Evolutionary conservation across 2,113 vertebrate genomes (phyloP), one percentile per base, ranked within the genome.

Genomic region (Hippocampus comes): DNA sequence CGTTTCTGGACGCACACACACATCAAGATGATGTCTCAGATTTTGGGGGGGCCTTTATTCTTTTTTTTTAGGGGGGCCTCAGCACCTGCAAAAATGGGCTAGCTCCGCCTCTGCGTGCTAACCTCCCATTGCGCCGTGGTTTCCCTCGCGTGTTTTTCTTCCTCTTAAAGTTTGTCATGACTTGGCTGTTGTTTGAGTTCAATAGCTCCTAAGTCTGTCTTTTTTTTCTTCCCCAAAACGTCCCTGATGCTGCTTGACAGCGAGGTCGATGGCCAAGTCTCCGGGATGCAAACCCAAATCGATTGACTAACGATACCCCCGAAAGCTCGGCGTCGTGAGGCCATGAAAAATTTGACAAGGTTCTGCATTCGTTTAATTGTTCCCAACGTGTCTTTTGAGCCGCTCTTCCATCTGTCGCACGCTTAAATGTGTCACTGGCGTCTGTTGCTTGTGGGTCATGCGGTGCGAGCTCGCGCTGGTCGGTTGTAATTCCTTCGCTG

Each of bases 401-500:
- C 5, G 5, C 41, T 7, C 63, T 1, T 6, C 41, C 12, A 34
- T 17, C 18, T 15, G 18, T 43, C 41, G 38, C 5, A 34, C 2
- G 38, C 38, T 1, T 14, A 25, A 34, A 18, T 14, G 3, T 68
- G 12, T 69, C 53, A 41, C 64, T 57, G 57, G 27, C 17, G 15
- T 63, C 10, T 73, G 67, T 11, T 17, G 18, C 41, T 55, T 17
- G 9, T 51, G 27, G 70, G 75, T 81, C 74, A n/a, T 51, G 69
- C n/a, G 12, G 49, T 56, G 20, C 9, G 42, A 75, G 48, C 65
- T 73, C 23, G 21, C 72, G 34, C 72, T 68, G 72, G 56, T 76
- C 80, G 67, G 67, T 64, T 83, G 70, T 82, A 27, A 84, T 66
- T 81, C 81, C 71, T 63, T 72, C 1, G 25, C 77, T 76, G 82